phyloP scores from a whole-genome alignment of 2,888 invertebrate genomes.

The Conistra vaccinii region DNA sequence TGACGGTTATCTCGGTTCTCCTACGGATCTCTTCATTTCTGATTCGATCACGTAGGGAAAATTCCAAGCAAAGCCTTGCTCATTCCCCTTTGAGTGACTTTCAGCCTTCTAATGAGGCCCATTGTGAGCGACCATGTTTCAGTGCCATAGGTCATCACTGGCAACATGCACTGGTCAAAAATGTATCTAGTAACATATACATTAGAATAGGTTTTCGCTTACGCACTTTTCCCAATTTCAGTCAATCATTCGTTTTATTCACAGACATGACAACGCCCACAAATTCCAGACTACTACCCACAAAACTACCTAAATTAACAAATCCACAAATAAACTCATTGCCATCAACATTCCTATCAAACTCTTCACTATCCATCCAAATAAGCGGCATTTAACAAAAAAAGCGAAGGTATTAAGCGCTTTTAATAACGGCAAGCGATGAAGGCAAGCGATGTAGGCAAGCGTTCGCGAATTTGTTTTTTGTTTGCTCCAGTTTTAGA shows the following conservation, averaged over 20 bases:
- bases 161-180: too few species aligned
- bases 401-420: conserved; percentile 42
- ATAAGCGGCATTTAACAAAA: conserved; percentile 28
- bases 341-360: conserved; percentile 5
- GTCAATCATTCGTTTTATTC: background rate
- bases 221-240: background rate
- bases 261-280: background rate
- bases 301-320: background rate
- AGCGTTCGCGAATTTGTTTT: conserved; percentile 62
- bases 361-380: conserved; percentile 31
- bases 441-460: conserved; percentile 52
- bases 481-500: conserved; percentile 65
- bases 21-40: too few species aligned
- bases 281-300: background rate
- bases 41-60: too few species aligned
- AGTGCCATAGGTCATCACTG: too few species aligned
- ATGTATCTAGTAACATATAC: too few species aligned
- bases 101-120: too few species aligned
- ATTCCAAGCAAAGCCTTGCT: too few species aligned
- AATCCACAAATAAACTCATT: conserved; percentile 1
- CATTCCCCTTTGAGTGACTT: too few species aligned
- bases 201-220: too few species aligned
- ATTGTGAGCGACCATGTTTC: too few species aligned
- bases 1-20: too few species aligned
- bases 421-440: conserved; percentile 51